These are phyloP conservation scores for Labeo catla DNA, from an alignment of 2,113 vertebrate species.

Conservation along the genomic window DNA sequence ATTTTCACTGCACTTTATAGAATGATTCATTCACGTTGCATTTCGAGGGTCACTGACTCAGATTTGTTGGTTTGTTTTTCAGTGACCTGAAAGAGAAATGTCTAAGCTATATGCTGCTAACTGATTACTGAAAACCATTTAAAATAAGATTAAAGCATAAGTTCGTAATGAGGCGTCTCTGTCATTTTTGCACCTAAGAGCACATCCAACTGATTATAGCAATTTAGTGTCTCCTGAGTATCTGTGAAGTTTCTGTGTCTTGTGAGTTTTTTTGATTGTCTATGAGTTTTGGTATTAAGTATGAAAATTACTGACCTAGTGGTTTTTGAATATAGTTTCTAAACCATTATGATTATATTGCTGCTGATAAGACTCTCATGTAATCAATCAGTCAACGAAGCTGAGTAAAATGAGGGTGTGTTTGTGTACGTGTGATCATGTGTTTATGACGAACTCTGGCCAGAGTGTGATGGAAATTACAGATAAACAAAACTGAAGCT, in stretches of 20 bases:
- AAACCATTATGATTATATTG: background rate
- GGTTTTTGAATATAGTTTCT: background rate
- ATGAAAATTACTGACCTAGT: background rate
- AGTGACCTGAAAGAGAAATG: background rate
- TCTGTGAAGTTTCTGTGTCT: background rate
- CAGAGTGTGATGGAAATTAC: background rate
- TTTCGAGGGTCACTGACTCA: background rate
- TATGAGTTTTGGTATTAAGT: background rate
- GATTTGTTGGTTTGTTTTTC: constrained; percentile 23
- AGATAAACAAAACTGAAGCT: background rate
- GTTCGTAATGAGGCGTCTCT: constrained; percentile 15
- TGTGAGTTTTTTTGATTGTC: background rate
- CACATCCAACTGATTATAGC: too few species aligned
- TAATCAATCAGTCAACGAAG: background rate
- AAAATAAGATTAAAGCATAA: constrained; percentile 25
- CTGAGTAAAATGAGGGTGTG: background rate
- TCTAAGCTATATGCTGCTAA: constrained; percentile 40
- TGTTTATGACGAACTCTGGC: background rate
- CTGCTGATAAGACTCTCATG: background rate
- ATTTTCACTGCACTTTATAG: constrained; percentile 37
- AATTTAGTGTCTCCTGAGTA: too few species aligned
- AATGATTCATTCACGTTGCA: background rate
- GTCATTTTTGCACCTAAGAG: constrained; percentile 13
- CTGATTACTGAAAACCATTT: constrained; percentile 25
- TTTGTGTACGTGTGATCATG: background rate